A percentile compares a stretch with the other conserved stretches of the same genome.
These are phyloP conservation scores for Mercenaria mercenaria DNA, from an alignment of 1,140 invertebrate species.

Conservation along the genomic window DNA sequence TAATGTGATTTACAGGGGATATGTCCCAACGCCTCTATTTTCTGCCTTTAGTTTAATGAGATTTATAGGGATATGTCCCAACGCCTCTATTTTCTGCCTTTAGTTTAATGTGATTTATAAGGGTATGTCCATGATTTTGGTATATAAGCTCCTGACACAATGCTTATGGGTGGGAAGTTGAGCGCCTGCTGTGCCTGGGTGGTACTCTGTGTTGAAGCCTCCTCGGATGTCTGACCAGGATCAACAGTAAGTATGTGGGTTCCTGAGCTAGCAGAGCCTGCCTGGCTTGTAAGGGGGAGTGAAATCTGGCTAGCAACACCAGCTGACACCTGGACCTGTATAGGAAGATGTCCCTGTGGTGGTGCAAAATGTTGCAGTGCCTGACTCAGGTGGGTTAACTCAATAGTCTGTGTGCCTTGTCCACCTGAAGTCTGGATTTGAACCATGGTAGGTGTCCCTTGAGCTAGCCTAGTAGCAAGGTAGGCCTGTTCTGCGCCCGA, in stretches of 20 bases:
- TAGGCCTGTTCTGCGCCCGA: slow-evolving; percentile 52
- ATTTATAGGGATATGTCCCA: too few relatives aligned
- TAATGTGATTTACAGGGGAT: too few relatives aligned
- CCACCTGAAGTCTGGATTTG: slow-evolving; percentile 75
- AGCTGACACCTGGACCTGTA: slow-evolving; percentile 58
- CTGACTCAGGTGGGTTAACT: slow-evolving; percentile 83
- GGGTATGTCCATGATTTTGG: slow-evolving; percentile 52
- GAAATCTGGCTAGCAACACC: slow-evolving; percentile 5
- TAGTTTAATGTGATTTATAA: slow-evolving; percentile 35
- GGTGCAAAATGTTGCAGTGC: slow-evolving; percentile 78
- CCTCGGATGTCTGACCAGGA: background rate
- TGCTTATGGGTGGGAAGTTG: slow-evolving; percentile 43
- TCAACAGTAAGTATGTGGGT: slow-evolving; percentile 48
- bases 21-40: too few relatives aligned
- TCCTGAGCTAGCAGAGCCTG: background rate
- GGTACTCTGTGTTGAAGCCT: background rate
- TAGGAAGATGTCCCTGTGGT: slow-evolving; percentile 61
- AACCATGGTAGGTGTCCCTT: slow-evolving; percentile 76
- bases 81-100: too few relatives aligned
- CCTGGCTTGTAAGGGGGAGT: slow-evolving; percentile 25
- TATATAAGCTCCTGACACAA: slow-evolving; percentile 44
- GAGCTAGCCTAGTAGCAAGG: slow-evolving; percentile 68
- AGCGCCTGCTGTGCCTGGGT: background rate
- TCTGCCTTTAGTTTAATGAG: too few relatives aligned
- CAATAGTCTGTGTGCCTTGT: slow-evolving; percentile 79